Conservation (phyloP, 2,797 vertebrate species). For the Cynodonichthys magdalenae region DNA sequence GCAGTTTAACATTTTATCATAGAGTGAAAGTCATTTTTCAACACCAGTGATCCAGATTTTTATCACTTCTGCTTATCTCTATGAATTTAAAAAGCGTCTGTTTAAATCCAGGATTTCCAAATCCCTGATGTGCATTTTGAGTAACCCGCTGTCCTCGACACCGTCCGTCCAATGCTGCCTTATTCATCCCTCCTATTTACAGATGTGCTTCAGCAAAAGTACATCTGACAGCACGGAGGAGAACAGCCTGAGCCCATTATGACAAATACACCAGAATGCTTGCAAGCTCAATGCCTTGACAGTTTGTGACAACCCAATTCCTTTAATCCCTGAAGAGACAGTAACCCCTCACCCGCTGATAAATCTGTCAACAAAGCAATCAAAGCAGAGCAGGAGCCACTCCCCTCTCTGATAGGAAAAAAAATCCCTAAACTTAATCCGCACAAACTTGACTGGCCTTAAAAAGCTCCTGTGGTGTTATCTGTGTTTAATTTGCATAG, state of each 20-base stretch:
- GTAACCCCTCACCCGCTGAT: constrained; percentile 67
- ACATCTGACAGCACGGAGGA: constrained; percentile 37
- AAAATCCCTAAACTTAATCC: constrained; percentile 74
- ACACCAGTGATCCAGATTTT: neutral
- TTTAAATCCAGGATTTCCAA: constrained; percentile 21
- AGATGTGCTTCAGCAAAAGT: constrained; percentile 43
- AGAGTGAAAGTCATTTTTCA: neutral
- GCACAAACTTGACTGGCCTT: constrained; percentile 73
- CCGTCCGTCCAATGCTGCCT: constrained; percentile 34
- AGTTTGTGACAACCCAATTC: constrained; percentile 75
- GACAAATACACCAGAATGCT: constrained; percentile 64
- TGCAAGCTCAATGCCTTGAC: constrained; percentile 60
- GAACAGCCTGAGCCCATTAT: constrained; percentile 62
- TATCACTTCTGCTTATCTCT: neutral
- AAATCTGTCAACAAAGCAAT: constrained; percentile 77
- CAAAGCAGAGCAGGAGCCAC: constrained; percentile 65
- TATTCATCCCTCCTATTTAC: constrained; percentile 20
- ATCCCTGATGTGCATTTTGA: constrained; percentile 25
- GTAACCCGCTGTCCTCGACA: constrained; percentile 38
- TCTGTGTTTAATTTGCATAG: constrained; percentile 82
- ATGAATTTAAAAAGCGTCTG: constrained; percentile 14
- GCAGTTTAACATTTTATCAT: neutral
- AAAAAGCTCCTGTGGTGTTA: constrained; percentile 73
- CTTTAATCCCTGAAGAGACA: constrained; percentile 73
- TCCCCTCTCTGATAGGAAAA: constrained; percentile 49